Evolutionary conservation across 2,113 vertebrate species (phyloP).

Genomic region (Columba janthina): DNA sequence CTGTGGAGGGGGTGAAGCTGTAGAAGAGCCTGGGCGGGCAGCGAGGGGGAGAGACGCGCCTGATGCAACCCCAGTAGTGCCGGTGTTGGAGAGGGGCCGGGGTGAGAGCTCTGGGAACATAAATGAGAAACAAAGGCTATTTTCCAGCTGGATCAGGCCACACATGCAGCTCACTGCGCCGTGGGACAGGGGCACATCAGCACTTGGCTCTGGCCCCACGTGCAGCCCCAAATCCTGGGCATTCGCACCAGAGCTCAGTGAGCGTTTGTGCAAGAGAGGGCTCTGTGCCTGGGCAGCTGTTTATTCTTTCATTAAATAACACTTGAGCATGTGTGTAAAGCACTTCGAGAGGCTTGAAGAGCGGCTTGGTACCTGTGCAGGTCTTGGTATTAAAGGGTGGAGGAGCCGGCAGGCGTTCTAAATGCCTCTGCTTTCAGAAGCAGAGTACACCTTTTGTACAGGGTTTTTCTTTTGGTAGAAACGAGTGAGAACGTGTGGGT

Average conservation of each 20-base stretch:
- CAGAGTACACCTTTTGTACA: rapidly evolving
- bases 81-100: neutral
- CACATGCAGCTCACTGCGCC: rapidly evolving
- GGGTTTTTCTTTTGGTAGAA: neutral
- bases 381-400: rapidly evolving
- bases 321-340: rapidly evolving
- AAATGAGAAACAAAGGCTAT: neutral
- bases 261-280: rapidly evolving
- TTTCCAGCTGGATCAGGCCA: neutral
- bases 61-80: neutral
- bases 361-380: rapidly evolving
- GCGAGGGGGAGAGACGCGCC: neutral
- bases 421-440: neutral
- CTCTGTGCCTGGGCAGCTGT: neutral
- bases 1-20: neutral
- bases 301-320: neutral
- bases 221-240: neutral
- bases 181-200: rapidly evolving
- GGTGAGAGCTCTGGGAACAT: neutral
- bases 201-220: neutral
- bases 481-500: neutral
- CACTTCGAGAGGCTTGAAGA: neutral
- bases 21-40: neutral
- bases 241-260: neutral
- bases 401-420: neutral